Evolutionary conservation across 2,888 invertebrate species (phyloP), one percentile per base, ranked within the genome.

Genomic region (Amphimallon solstitiale): DNA sequence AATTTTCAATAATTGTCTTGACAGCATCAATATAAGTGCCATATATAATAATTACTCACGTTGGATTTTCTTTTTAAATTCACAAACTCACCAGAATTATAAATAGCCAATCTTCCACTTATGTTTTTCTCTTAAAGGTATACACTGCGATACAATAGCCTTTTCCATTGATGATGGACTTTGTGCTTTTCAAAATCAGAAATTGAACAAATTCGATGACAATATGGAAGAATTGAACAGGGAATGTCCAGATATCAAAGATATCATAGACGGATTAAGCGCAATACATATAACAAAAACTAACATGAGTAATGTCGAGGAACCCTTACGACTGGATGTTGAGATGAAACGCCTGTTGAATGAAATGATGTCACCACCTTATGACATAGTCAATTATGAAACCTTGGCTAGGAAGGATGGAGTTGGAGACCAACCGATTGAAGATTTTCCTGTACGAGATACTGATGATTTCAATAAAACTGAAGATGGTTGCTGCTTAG

Each of bases 391-490:
- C 0, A 84, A 84, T 10, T 85, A 85, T 70, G 68, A 74, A 0
- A 75, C 72, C 0, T 7, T 10, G 0, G 0, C 67, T 0, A 46
- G 40, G 0, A 85, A 85, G 4, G 81, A 82, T 19, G 82, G 82
- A 65, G 84, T 85, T 1, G 82, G 83, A 0, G 71, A 84, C 83
- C 46, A 81, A 83, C 17, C 71, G 82, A 35, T 78, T 80, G 70
- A 74, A 82, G 64, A 64, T 19, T 29, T 59, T 29, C 10, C 43
- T 2, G 45, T 35, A 7, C n/a, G 23, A n/a, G 60, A 60, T 2
- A 85, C 84, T 63, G 79, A 82, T 1, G 75, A 79, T 12, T 84
- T 83, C 1, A 84, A 84, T 69, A 64, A 76, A 9, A 68, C 76
- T 19, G 84, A 84, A 59, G 73, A 75, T 45, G 77, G 75, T 10